Conservation (phyloP, 2,113 vertebrate genomes). For the Phrynosoma blainvillii region DNA sequence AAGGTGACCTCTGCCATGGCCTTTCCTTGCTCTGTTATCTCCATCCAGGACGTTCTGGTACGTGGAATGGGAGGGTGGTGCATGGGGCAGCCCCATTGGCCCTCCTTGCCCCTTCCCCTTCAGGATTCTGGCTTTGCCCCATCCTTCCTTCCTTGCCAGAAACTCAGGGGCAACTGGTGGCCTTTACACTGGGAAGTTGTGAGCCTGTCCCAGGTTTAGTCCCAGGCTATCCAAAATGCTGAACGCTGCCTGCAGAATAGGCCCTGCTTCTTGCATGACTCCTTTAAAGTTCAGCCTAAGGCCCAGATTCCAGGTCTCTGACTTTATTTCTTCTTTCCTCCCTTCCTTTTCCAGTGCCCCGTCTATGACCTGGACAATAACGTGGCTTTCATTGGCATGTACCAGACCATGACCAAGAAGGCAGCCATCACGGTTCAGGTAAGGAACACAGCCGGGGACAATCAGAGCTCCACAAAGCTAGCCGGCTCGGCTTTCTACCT, state of each 20-base stretch:
- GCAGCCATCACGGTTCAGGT: slow-evolving; percentile 98
- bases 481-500: not conserved
- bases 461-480: not conserved
- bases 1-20: slow-evolving; percentile 90
- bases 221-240: too few relatives aligned
- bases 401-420: slow-evolving; percentile 98
- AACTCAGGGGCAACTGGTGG: too few relatives aligned
- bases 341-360: slow-evolving; percentile 79
- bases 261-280: too few relatives aligned
- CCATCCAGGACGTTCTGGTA: slow-evolving; percentile 97
- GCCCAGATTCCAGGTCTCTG: too few relatives aligned
- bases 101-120: accelerated
- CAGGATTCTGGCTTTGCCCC: not conserved
- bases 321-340: not conserved
- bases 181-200: too few relatives aligned
- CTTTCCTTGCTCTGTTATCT: slow-evolving; percentile 97
- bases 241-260: too few relatives aligned
- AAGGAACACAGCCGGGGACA: not conserved
- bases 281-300: too few relatives aligned
- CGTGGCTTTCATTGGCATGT: slow-evolving; percentile 97
- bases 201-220: too few relatives aligned
- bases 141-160: not conserved
- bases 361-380: slow-evolving; percentile 98
- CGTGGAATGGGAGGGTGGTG: not conserved
- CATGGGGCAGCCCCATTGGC: not conserved